Base-by-base conservation (phyloP, 2,797 vertebrate species). In the Galago senegalensis region DNA sequence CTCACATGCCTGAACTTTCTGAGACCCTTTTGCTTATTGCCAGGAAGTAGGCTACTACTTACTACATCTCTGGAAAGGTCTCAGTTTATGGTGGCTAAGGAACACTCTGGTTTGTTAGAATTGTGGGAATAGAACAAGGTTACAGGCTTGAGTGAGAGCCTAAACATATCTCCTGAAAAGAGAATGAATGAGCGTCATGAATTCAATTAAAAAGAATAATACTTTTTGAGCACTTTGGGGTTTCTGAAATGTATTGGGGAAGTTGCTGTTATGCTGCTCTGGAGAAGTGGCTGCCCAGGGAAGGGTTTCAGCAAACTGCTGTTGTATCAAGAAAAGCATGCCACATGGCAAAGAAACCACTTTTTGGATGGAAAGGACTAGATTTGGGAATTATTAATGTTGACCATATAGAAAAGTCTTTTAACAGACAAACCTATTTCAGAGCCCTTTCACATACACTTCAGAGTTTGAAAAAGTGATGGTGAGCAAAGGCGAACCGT, bases 221-320 rank as follows among this genome's bases (percentile, higher is more conserved):
- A 31, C 29, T 3, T 84, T 77, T 63, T 37, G n/a, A 75, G 75
- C 87, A 20, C 7, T 20, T 93, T 73, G 79, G 63, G 10, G 34
- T 53, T 93, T 88, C 29, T 83, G 20, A 70, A 93, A 94, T 25
- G 14, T 73, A 58, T 60, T 58, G 82, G 89, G 53, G 12, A 91
- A 93, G 56, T 61, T 25, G 14, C n/a, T 58, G 7, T 46, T 79
- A 31, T 16, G 43, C 5, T 65, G 17, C 14, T 17, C 13, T 61
- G 17, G 20, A 69, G 17, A 40, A 18, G 43, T 12, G 3, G 7
- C 13, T 56, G 10, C 61, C 34, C 34, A 46, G 3, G 27, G 43
- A 10, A 23, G 53, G 1, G 1, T 49, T 82, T 61, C 13, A 12
- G 89, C 23, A 77, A 65, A 90, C 2, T 65, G 25, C 0, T 88